Base-by-base conservation (phyloP, 2,888 invertebrate genomes). In the Lasioglossum villosulum region DNA sequence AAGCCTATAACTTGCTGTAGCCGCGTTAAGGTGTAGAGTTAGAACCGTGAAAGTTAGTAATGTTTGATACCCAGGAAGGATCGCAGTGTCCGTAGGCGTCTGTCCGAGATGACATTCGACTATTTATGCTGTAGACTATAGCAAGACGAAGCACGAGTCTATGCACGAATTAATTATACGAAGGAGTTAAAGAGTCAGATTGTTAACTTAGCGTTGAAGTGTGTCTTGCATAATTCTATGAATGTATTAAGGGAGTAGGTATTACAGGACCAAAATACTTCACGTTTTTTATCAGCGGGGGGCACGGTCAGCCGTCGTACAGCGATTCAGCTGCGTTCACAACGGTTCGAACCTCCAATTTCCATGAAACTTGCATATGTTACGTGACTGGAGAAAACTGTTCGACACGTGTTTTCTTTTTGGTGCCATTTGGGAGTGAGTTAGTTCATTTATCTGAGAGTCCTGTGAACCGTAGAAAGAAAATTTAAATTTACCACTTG, bases 221-320 rank as follows among this genome's bases (percentile, higher is more conserved):
- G 71, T 80, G 75, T 84, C 75, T 83, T 72, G 78, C 75, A 84
- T 84, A 59, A 77, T 70, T 84, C 72, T 75, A 68, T 70, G 80
- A 85, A 70, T 48, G 78, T 80, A 56, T 63, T 37, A 71, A 80
- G 59, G 63, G 71, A 80, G 56, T 80, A 86, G 83, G 34, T 45
- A 80, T 75, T 75, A 75, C 86, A 77, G 87, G 87, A 87, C 87
- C 87, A 87, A 87, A 66, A 82, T 86, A 80, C 27, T 85, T 80
- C n/a, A 72, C 68, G 52, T 66, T 74, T 78, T 70, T 42, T 30
- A 75, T 63, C 52, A 74, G 59, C 80, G 75, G 86, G 77, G n/a
- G 80, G 80, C 82, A 75, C 30, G 75, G 75, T 34, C 39, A 80
- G 86, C 79, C 82, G 16, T 30, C 30, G 59, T 30, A 30, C 27